A percentile compares a stretch with the other conserved stretches of the same genome.
Evolutionary conservation across 2,888 invertebrate genomes (phyloP).

Genomic region (Euclidia mi): DNA sequence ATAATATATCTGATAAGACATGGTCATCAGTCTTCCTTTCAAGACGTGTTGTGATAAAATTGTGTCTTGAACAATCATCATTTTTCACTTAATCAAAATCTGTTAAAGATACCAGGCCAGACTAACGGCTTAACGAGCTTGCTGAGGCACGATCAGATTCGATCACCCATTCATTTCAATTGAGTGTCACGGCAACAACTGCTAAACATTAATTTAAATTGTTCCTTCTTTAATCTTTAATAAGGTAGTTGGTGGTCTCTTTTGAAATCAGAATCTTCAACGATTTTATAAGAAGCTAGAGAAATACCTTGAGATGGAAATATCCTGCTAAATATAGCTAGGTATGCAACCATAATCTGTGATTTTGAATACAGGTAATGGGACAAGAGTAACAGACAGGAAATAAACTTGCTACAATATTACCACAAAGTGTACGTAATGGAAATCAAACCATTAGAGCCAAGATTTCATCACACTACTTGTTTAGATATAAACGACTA

Average conservation of each 20-base stretch:
- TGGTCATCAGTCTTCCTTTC: constrained; percentile 14
- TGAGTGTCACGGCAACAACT: constrained; percentile 22
- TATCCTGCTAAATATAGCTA: no score
- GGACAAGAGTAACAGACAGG: no score
- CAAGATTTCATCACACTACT: no score
- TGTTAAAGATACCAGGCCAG: constrained; percentile 17
- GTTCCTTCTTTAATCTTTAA: constrained; percentile 13
- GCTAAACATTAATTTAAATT: constrained; percentile 31
- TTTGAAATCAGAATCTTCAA: no score
- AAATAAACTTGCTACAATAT: no score
- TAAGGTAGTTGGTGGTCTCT: constrained; percentile 5
- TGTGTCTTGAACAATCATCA: constrained; percentile 20
- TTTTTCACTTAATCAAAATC: constrained; percentile 25
- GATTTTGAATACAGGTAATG: no score
- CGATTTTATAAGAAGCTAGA: no score
- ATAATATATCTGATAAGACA: constrained; percentile 8
- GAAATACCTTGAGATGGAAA: no score
- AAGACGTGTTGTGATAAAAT: constrained; percentile 15
- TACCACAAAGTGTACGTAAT: no score
- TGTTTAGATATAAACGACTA: constrained; percentile 1
- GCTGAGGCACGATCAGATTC: constrained; percentile 27
- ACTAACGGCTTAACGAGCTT: constrained; percentile 20
- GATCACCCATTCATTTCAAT: constrained; percentile 42
- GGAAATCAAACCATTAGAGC: no score
- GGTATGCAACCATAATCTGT: no score